phyloP scores from a whole-genome alignment of 1,140 invertebrate genomes.

The Cyrtorhinus lividipennis region DNA sequence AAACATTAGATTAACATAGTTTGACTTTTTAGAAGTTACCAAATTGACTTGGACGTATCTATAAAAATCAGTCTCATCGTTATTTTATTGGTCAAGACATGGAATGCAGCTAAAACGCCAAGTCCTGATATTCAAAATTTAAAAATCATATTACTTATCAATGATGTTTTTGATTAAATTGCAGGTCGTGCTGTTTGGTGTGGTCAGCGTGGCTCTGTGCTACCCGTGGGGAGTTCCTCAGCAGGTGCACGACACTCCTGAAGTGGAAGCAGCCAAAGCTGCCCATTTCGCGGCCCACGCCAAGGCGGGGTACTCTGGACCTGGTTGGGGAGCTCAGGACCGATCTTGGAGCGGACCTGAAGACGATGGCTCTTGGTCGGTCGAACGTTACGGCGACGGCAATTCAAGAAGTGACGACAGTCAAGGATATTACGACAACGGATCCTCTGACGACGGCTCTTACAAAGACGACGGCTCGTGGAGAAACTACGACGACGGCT shows the following conservation, averaged over 20 bases:
- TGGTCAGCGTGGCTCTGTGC: constrained; percentile 21
- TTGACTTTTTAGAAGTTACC: no score
- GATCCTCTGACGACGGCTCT: constrained; percentile 8
- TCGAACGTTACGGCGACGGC: not conserved
- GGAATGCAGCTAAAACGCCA: no score
- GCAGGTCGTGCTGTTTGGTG: constrained; percentile 17
- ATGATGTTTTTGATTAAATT: constrained; percentile 12
- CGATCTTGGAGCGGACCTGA: not conserved
- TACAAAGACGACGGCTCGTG: constrained; percentile 11
- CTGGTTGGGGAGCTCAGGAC: not conserved
- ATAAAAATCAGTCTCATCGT: no score
- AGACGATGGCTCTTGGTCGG: constrained; percentile 5
- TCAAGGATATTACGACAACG: not conserved
- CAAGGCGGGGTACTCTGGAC: constrained; percentile 23
- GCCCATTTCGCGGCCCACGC: constrained; percentile 20
- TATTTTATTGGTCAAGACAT: no score
- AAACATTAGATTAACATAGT: no score
- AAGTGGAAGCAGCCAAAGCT: constrained; percentile 22
- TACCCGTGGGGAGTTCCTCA: constrained; percentile 26
- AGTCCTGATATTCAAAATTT: no score
- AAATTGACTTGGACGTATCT: no score
- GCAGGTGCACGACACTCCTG: constrained; percentile 20
- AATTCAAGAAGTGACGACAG: not conserved
- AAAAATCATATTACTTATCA: no score
- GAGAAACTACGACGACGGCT: constrained; percentile 1